Evolutionary conservation across 2,888 invertebrate genomes (phyloP), one percentile per base, ranked within the genome.

Genomic region (Euplexia lucipara): DNA sequence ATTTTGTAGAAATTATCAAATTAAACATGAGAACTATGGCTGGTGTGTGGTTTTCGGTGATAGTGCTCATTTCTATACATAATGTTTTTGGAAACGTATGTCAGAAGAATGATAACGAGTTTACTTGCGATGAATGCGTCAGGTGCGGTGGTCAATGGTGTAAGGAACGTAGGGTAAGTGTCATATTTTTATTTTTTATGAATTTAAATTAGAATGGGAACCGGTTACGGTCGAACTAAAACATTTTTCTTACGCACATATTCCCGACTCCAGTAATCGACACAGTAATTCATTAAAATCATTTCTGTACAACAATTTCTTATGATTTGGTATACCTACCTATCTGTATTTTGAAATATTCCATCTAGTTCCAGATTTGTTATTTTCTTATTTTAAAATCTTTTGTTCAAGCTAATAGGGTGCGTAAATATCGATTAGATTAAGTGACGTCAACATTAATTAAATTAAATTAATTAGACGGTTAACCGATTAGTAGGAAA

Each of bases 121-220:
- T 67, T 60, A 88, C 77, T 71, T 95, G 95, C 87, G 85, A 94
- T 78, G 88, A 91, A 71, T 95, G 95, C 82, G 86, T 93, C 68
- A 85, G 91, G 83, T 90, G 89, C 70, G 91, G 90, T 52, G 88
- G 86, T 35, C 59, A 78, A 41, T 95, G 94, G 94, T 95, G 95
- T 82, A 89, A 83, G 18, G 76, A 87, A 61, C 83, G 76, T 5
- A 72, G 71, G 80, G 91, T 92, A 80, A 84, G 87, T 85, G 51
- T 61, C 39, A 58, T 70, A 53, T 69, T 65, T 76, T 42, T 60
- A 35, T 63, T 68, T 66, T 65, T 49, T 47, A 53, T 54, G 44
- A 37, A 68, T 67, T 8, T 49, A 30, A 57, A 59, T 51, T 16
- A 35, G 44, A 20, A 42, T n/a, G 4, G n/a, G 37, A 74, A 69